Evolutionary conservation across 2,888 invertebrate species (phyloP), one percentile per base, ranked within the genome.

Genomic region (Apodemia mormo): DNA sequence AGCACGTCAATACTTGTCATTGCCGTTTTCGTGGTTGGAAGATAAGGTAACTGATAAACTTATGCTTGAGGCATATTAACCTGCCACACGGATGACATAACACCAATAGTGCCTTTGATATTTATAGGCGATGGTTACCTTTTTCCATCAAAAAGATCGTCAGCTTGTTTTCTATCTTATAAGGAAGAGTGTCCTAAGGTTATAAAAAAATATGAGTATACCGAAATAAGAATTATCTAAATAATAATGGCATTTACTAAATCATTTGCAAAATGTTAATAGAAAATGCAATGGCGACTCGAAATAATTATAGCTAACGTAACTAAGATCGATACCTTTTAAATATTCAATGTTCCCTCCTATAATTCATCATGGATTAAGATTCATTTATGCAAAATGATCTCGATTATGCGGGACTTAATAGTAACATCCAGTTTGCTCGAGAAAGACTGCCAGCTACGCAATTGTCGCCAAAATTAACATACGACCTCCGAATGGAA

Each of bases 361-460:
- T 72, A 85, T 86, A 86, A 86, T 80, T 85, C 82, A 85, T 81
- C 78, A 78, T 75, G 78, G 73, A 82, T 85, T 83, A 77, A 81
- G 78, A 89, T 87, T 86, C 85, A 89, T 89, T 86, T 89, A 89
- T 89, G 86, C 88, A 71, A 73, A 73, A 72, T 72, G 70, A 71
- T 73, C 74, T 69, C 61, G 72, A 76, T 77, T 80, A 76, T 76
- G 76, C 69, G 76, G 75, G 76, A 75, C 74, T 69, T 80, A 79
- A 79, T 81, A 76, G 76, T 58, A 71, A 29, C 76, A 77, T 77
- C 74, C 73, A 76, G 75, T 74, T 74, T 80, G 78, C 81, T 81
- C 81, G 81, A 81, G 82, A 79, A 80, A 72, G 69, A 68, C 61
- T 64, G 68, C 68, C 30, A 52, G 49, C 67, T 37, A 69, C 30